A percentile compares a stretch with the other conserved stretches of the same genome.
phyloP scores from a whole-genome alignment of 92 coral and sea anemone genomes.

The Porites lobata region DNA sequence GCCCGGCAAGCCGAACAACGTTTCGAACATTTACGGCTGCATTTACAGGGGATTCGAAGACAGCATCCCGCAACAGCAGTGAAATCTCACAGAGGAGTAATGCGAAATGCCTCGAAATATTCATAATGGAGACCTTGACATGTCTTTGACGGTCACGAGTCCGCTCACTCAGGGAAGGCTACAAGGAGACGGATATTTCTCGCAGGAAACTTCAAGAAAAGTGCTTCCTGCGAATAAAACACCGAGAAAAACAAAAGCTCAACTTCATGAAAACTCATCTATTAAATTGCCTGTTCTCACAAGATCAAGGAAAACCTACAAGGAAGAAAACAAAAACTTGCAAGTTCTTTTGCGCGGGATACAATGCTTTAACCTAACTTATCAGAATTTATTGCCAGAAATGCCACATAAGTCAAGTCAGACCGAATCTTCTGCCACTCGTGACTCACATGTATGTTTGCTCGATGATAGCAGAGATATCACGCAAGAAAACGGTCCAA shows the following conservation, averaged over 20 bases:
- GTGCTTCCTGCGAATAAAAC: not conserved
- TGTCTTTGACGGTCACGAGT: not conserved
- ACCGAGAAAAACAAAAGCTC: not conserved
- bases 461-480: not conserved
- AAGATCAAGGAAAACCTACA: not conserved
- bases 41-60: no score
- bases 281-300: conserved; percentile 13
- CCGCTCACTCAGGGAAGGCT: not conserved
- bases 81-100: not conserved
- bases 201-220: not conserved
- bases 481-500: not conserved
- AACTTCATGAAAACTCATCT: not conserved
- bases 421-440: not conserved
- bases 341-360: conserved; percentile 4
- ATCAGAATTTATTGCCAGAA: not conserved
- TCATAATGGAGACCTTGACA: not conserved
- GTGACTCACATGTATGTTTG: no score
- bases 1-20: no score
- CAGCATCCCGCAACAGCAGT: not conserved
- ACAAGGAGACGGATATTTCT: not conserved
- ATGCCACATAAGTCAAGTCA: not conserved
- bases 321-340: not conserved
- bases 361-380: not conserved
- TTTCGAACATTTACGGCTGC: not conserved
- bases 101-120: conserved; percentile 3